phyloP scores from a whole-genome alignment of 2,113 vertebrate species.

The Petrocephalus zakoni region DNA sequence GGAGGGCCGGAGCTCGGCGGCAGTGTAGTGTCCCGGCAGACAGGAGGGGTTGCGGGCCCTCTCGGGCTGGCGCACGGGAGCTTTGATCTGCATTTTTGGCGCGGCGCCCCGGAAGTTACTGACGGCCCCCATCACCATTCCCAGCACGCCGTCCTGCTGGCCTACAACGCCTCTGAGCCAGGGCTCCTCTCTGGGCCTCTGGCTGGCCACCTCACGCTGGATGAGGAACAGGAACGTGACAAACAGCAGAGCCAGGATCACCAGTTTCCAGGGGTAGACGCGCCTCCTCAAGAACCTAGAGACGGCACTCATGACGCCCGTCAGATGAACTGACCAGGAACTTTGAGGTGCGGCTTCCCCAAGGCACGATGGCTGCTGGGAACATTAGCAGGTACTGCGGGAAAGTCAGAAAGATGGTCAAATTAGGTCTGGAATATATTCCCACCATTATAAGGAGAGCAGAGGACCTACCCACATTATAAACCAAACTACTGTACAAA shows the following conservation, averaged over 20 bases:
- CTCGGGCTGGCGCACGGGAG: constrained; percentile 72
- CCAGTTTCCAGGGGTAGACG: constrained; percentile 76
- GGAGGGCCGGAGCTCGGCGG: constrained; percentile 76
- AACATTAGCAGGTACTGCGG: constrained; percentile 27
- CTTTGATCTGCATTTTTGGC: constrained; percentile 96
- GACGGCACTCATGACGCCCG: constrained; percentile 70
- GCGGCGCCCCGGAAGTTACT: constrained; percentile 87
- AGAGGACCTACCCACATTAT: not conserved
- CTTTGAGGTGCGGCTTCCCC: constrained; percentile 32
- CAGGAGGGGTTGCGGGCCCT: constrained; percentile 59
- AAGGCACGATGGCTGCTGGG: constrained; percentile 17
- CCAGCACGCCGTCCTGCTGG: constrained; percentile 79
- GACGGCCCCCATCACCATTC: constrained; percentile 84
- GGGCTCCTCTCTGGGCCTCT: constrained; percentile 72
- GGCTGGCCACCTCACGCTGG: constrained; percentile 85
- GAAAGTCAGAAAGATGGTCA: constrained; percentile 1
- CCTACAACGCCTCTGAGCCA: constrained; percentile 68
- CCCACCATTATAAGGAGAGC: not conserved
- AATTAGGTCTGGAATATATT: not conserved
- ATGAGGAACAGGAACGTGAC: constrained; percentile 87
- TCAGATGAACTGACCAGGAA: constrained; percentile 25
- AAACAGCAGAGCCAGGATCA: constrained; percentile 75
- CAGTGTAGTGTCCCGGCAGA: constrained; percentile 79
- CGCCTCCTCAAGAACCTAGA: constrained; percentile 67
- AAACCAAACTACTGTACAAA: not conserved